Percentiles rank a stretch among this genome's conserved stretches.
Conservation (phyloP, 1,140 invertebrate species). For the Meloidogyne hapla region DNA sequence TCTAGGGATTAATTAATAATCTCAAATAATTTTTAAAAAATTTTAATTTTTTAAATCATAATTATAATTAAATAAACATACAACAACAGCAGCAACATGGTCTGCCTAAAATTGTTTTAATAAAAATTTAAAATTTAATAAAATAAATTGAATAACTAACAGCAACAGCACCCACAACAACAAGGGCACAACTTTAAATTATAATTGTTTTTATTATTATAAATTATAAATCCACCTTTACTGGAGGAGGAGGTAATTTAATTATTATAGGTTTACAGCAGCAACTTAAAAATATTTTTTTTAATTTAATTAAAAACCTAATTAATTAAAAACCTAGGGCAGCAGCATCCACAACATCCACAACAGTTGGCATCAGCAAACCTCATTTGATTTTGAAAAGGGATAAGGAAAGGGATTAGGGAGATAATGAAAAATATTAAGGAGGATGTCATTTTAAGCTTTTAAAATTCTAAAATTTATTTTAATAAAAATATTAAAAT, state of each 20-base stretch:
- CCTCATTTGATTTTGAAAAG: slow-evolving; percentile 17
- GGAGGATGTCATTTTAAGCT: not conserved
- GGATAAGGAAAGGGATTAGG: not conserved
- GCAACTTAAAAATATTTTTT: slow-evolving; percentile 24
- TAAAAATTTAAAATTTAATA: slow-evolving; percentile 11
- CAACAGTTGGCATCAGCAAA: slow-evolving; percentile 29
- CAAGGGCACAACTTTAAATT: slow-evolving; percentile 28
- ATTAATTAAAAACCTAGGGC: slow-evolving; percentile 3
- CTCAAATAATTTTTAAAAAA: too few relatives aligned
- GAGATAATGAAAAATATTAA: not conserved
- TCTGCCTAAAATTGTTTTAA: slow-evolving; percentile 24
- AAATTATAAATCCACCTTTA: not conserved
- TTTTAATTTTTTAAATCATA: not conserved
- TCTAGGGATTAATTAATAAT: not conserved
- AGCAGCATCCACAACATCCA: slow-evolving; percentile 30
- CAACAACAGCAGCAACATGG: slow-evolving; percentile 32
- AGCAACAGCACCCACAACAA: slow-evolving; percentile 21
- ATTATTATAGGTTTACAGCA: slow-evolving; percentile 39
- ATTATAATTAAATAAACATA: not conserved
- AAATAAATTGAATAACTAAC: slow-evolving; percentile 13
- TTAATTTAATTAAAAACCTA: not conserved
- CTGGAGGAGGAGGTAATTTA: slow-evolving; percentile 31
- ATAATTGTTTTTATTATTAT: not conserved
- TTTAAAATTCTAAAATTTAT: slow-evolving; percentile 15
- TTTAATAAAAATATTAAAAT: too few relatives aligned